Evolutionary conservation across 1,140 invertebrate species (phyloP).

Genomic region (Helicoverpa zea): DNA sequence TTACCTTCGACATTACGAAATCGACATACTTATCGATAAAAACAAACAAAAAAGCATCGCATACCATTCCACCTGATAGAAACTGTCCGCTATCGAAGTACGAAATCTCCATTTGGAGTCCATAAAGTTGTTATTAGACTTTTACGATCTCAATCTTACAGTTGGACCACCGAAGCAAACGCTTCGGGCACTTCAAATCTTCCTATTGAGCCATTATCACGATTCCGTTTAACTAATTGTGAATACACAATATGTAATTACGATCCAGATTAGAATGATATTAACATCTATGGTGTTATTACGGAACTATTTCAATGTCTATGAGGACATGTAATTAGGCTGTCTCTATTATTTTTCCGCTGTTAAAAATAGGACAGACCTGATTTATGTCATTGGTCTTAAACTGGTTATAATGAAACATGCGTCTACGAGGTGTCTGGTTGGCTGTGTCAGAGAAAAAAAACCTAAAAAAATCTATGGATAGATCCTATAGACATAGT

Average conservation of each 20-base stretch:
- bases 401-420: slow-evolving; percentile 20
- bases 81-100: slow-evolving; percentile 39
- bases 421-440: slow-evolving; percentile 38
- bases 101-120: slow-evolving; percentile 39
- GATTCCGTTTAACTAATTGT: slow-evolving; percentile 50
- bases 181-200: slow-evolving; percentile 37
- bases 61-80: slow-evolving; percentile 21
- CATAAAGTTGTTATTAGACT: slow-evolving; percentile 39
- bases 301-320: slow-evolving; percentile 43
- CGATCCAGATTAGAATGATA: slow-evolving; percentile 38
- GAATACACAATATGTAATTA: slow-evolving; percentile 52
- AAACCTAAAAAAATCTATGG: neutral
- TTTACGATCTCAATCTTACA: slow-evolving; percentile 47
- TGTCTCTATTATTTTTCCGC: slow-evolving; percentile 31
- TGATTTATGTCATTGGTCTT: slow-evolving; percentile 29
- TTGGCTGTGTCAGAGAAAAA: slow-evolving; percentile 14
- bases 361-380: slow-evolving; percentile 30
- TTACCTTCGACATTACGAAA: slow-evolving; percentile 26
- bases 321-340: slow-evolving; percentile 46
- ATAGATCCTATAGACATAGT: neutral
- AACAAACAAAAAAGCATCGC: slow-evolving; percentile 27
- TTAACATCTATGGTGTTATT: slow-evolving; percentile 49
- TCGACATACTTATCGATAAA: slow-evolving; percentile 35
- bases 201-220: slow-evolving; percentile 45
- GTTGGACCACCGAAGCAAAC: slow-evolving; percentile 37